Evolutionary conservation across 64 coral and sea anemone species (phyloP).

Genomic region (Montipora cactus): DNA sequence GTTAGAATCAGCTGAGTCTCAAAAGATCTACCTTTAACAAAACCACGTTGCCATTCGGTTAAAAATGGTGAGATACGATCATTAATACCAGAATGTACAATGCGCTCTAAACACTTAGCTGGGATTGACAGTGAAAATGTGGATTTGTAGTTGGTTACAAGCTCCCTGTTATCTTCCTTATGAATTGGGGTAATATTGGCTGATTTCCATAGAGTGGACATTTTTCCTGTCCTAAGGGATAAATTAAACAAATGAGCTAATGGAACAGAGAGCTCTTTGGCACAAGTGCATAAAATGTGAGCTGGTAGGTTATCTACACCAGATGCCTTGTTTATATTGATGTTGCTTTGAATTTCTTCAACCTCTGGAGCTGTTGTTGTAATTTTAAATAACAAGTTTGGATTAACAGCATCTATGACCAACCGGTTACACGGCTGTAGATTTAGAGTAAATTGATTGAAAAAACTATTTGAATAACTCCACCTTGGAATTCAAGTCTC

Average conservation of each 20-base stretch:
- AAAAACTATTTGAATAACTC: slow-evolving; percentile 53
- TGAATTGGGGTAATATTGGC: slow-evolving; percentile 9
- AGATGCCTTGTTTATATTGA: neutral
- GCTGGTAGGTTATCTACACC: neutral
- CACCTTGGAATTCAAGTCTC: slow-evolving; percentile 11
- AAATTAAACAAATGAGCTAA: neutral
- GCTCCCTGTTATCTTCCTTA: neutral
- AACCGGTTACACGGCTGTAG: neutral
- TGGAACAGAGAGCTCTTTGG: neutral
- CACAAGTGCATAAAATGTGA: neutral
- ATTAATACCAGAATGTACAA: too few species aligned
- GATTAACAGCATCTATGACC: slow-evolving; percentile 1
- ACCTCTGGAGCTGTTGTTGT: slow-evolving; percentile 18
- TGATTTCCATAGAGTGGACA: neutral
- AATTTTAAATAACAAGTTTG: slow-evolving; percentile 31
- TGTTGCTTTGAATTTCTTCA: slow-evolving; percentile 33
- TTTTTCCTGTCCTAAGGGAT: neutral
- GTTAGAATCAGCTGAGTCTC: too few species aligned
- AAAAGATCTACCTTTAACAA: too few species aligned
- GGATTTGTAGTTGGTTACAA: neutral
- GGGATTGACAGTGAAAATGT: too few species aligned
- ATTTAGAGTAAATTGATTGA: slow-evolving; percentile 36
- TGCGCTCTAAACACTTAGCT: too few species aligned
- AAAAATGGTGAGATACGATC: too few species aligned
- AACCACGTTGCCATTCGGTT: too few species aligned